Percentiles rank a stretch among this genome's conserved stretches.
Conservation (phyloP, 2,888 invertebrate genomes). For the Didymodactylos carnosus region DNA sequence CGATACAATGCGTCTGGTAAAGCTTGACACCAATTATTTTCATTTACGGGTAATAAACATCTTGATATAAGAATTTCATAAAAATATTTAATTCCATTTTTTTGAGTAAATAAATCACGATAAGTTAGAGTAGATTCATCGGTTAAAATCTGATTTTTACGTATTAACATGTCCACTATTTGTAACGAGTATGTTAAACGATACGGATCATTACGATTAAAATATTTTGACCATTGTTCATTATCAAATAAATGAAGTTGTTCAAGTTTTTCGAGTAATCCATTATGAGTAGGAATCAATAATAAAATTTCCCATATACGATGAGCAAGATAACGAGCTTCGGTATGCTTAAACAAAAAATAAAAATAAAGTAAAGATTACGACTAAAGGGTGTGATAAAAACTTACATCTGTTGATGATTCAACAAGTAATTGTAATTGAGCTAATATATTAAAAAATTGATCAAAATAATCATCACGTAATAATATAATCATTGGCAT, state of each 20-base stretch:
- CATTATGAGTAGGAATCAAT: neutral
- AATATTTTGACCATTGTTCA: neutral
- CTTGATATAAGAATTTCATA: neutral
- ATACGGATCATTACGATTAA: neutral
- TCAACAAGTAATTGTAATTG: conserved; percentile 39
- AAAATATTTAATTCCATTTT: neutral
- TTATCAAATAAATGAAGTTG: neutral
- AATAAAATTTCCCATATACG: neutral
- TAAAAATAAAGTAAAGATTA: neutral
- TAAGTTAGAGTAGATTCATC: neutral
- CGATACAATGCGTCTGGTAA: neutral
- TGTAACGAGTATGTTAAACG: neutral
- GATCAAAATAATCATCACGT: conserved; percentile 68
- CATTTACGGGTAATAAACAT: neutral
- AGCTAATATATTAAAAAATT: conserved; percentile 70
- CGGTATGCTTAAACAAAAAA: neutral
- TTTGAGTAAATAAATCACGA: neutral
- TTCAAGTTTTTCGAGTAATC: neutral
- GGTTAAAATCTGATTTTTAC: neutral
- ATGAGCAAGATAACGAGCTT: neutral
- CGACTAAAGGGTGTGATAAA: no score
- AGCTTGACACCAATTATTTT: neutral
- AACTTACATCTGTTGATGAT: neutral
- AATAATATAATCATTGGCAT: conserved; percentile 64
- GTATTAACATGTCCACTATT: neutral